A percentile compares a stretch with the other conserved stretches of the same genome.
These are phyloP conservation scores for Globicephala melas DNA, from an alignment of 2,113 vertebrate species.

Conservation along the genomic window DNA sequence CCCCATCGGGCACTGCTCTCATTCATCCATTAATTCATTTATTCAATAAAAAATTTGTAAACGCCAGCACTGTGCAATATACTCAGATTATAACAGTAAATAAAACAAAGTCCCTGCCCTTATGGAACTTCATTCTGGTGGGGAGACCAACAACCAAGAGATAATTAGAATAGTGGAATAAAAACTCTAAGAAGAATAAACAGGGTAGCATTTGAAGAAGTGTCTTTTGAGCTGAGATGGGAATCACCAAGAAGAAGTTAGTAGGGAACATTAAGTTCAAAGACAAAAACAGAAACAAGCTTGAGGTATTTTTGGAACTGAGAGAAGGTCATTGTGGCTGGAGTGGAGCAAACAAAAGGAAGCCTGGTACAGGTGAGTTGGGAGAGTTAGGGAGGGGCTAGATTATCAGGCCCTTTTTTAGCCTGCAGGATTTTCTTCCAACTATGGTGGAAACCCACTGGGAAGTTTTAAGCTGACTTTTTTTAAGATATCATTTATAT, in stretches of 20 bases:
- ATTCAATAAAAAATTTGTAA: neutral
- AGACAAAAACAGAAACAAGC: neutral
- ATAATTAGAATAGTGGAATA: neutral
- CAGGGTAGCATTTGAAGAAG: neutral
- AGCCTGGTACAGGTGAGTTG: fast-evolving
- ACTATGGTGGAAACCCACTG: neutral
- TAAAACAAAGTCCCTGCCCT: neutral
- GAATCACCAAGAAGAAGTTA: neutral
- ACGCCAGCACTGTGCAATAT: neutral
- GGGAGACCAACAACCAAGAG: neutral
- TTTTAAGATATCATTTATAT: neutral
- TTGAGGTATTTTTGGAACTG: neutral
- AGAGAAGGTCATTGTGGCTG: neutral
- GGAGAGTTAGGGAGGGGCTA: fast-evolving
- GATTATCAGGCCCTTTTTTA: neutral
- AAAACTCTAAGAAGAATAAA: neutral
- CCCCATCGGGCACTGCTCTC: neutral
- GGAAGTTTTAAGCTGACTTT: neutral
- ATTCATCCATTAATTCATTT: neutral
- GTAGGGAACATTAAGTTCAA: neutral
- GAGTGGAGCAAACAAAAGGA: neutral
- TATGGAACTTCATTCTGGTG: neutral
- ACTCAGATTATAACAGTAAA: neutral
- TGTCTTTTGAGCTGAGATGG: neutral
- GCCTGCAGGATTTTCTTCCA: neutral